Percentiles rank a stretch among this genome's conserved stretches.
phyloP scores from a whole-genome alignment of 1,140 invertebrate genomes.

The Nilaparvata lugens region DNA sequence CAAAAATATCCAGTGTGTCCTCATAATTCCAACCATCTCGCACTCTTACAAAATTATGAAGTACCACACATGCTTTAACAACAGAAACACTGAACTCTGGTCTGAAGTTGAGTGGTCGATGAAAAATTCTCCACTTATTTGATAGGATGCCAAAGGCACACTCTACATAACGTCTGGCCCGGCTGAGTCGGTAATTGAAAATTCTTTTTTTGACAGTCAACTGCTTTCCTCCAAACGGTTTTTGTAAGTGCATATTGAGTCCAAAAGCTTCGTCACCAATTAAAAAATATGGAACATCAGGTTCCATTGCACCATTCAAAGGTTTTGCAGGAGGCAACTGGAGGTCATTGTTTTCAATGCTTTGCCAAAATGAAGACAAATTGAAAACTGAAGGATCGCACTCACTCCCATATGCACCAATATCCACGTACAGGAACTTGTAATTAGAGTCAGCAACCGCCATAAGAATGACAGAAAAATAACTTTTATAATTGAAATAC shows the following conservation, averaged over 20 bases:
- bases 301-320: background rate
- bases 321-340: background rate
- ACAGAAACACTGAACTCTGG: conserved; percentile 18
- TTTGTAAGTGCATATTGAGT: conserved; percentile 30
- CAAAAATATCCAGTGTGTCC: conserved; percentile 17
- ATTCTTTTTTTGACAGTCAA: conserved; percentile 23
- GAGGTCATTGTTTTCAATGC: conserved; percentile 3
- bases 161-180: conserved; percentile 26
- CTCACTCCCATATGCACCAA: conserved; percentile 23
- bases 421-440: conserved; percentile 35
- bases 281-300: conserved; percentile 13
- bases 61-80: conserved; percentile 22
- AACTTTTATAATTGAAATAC: conserved; percentile 38
- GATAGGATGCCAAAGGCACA: conserved; percentile 29
- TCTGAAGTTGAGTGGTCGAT: conserved; percentile 24
- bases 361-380: conserved; percentile 9
- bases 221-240: conserved; percentile 22
- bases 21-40: conserved; percentile 15
- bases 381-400: conserved; percentile 14
- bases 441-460: conserved; percentile 37
- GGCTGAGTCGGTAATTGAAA: conserved; percentile 28
- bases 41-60: conserved; percentile 18
- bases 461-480: conserved; percentile 36
- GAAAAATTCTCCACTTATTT: conserved; percentile 33
- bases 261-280: conserved; percentile 37